Evolutionary conservation across 1,140 invertebrate species (phyloP), one percentile per base, ranked within the genome.

Genomic region (Diabrotica undecimpunctata): DNA sequence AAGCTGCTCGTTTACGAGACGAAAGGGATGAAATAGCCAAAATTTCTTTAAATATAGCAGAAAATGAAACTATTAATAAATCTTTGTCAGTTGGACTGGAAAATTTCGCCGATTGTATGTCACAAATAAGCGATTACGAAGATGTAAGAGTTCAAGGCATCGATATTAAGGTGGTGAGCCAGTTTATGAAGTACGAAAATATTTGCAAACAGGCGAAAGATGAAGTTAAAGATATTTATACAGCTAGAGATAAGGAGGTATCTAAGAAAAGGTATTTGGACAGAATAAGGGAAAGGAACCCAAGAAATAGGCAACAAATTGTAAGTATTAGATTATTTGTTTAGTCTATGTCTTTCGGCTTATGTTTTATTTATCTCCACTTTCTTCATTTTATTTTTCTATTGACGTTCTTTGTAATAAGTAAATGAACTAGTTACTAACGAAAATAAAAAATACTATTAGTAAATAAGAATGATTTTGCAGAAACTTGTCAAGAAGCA

Each of bases 141-240:
- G 88, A 91, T 75, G 82, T 85, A 5, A 81, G 87, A 76, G 85
- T 90, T 8, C 85, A 89, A 69, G 82, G 87, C 35, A 75, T 91
- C 53, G 88, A 91, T 73, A 78, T 83, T 2, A 89, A 90, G 82
- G 83, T 89, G 11, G 77, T 86, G 51, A 78, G 82, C 25, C 85
- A 89, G 61, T 77, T 91, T 61, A 84, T 84, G 6, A 85, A 88
- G 66, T 92, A 91, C 69, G 86, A 89, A 71, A 80, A 80, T 5
- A 85, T 90, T 64, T 92, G 90, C 70, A 90, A 89, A 72, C 83
- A 87, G 67, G 85, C 88, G 0, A 83, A 87, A 35, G 88, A 90
- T 56, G 88, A 90, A 75, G 79, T 92, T 0, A 90, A 89, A 69
- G 83, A 86, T 69, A 89, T 88, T 10, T 87, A 89, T 68, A 81